These are phyloP conservation scores for Chalcosyrphus nemorum DNA, from an alignment of 2,888 invertebrate genomes.

Conservation along the genomic window DNA sequence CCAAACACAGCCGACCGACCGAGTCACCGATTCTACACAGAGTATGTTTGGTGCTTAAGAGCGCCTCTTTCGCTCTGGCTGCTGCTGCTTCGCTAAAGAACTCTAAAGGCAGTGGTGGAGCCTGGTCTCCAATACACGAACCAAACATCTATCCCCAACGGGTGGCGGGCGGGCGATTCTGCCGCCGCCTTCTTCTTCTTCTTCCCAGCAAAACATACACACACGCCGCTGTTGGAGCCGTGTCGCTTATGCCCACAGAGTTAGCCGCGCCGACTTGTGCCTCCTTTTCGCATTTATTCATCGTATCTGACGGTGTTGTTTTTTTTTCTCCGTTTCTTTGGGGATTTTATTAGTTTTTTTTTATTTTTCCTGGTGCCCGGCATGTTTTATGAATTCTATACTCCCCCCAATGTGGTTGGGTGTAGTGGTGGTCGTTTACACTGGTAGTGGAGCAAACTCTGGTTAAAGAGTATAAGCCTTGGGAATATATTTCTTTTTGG, in stretches of 20 bases:
- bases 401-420: constrained; percentile 17
- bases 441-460: constrained; percentile 6
- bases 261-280: constrained; percentile 52
- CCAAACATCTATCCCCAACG: constrained; percentile 47
- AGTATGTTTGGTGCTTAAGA: constrained; percentile 65
- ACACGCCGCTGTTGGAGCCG: too few species aligned
- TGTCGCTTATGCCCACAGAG: constrained; percentile 54
- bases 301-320: constrained; percentile 51
- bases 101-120: constrained; percentile 52
- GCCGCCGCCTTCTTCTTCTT: too few species aligned
- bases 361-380: constrained; percentile 20
- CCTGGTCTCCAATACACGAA: constrained; percentile 62
- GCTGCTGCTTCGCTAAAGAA: constrained; percentile 61
- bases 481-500: constrained; percentile 31
- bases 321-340: constrained; percentile 30
- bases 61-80: constrained; percentile 62
- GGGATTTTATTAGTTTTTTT: constrained; percentile 26
- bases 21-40: constrained; percentile 48
- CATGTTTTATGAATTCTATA: constrained; percentile 52
- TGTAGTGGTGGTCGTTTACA: constrained; percentile 21
- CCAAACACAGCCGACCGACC: constrained; percentile 56
- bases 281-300: constrained; percentile 68
- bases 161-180: constrained; percentile 59
- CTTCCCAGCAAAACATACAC: constrained; percentile 31
- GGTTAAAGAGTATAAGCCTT: constrained; percentile 32